These are phyloP conservation scores for Himalopsyche phryganea DNA, from an alignment of 1,140 invertebrate genomes.

Conservation along the genomic window DNA sequence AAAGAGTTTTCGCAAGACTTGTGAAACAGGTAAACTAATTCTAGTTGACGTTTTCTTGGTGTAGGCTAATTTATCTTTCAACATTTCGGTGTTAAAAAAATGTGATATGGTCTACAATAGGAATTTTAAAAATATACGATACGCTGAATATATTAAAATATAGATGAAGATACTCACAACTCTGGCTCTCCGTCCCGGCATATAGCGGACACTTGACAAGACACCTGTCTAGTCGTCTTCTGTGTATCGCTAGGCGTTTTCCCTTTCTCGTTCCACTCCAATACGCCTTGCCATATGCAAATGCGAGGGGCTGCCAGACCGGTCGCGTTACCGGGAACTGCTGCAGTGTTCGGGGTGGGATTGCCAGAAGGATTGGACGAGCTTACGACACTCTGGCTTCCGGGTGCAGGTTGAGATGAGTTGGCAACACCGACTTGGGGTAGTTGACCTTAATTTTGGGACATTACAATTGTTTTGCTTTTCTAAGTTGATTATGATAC, in stretches of 20 bases:
- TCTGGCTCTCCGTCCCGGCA: conserved; percentile 81
- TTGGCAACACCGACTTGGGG: no score
- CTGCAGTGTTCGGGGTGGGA: not conserved
- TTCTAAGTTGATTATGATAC: no score
- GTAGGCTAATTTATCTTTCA: no score
- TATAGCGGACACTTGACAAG: conserved; percentile 77
- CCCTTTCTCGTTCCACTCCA: conserved; percentile 90
- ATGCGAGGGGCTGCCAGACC: conserved; percentile 61
- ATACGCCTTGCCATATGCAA: conserved; percentile 79
- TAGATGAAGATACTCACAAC: conserved; percentile 56
- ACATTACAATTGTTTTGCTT: no score
- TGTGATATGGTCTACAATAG: no score
- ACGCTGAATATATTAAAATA: no score
- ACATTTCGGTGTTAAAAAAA: no score
- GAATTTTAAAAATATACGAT: no score
- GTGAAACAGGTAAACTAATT: no score
- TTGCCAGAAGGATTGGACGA: not conserved
- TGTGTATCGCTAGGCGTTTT: conserved; percentile 66
- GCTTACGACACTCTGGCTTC: not conserved
- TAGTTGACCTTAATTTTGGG: no score
- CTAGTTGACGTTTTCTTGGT: no score
- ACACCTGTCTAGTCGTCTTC: conserved; percentile 78
- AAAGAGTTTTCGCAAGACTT: no score
- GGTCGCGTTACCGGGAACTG: conserved; percentile 24
- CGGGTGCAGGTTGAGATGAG: not conserved